Percentiles rank a stretch among this genome's conserved stretches.
phyloP scores from a whole-genome alignment of 2,888 invertebrate genomes.

The Colostygia pectinataria region DNA sequence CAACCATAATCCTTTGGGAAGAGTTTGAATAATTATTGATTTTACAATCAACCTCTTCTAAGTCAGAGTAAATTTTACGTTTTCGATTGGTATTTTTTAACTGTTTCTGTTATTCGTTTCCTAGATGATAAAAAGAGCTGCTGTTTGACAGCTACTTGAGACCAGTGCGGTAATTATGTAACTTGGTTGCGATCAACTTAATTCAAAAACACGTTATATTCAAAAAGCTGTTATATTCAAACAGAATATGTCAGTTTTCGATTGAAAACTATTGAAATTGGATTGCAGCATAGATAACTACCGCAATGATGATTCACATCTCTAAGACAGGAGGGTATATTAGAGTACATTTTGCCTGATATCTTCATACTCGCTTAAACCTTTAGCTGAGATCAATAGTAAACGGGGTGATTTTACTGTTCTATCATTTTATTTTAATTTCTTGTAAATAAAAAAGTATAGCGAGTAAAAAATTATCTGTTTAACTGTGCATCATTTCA shows the following conservation, averaged over 20 bases:
- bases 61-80: too few species aligned
- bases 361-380: slow-evolving; percentile 35
- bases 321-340: slow-evolving; percentile 7
- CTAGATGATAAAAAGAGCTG: background rate
- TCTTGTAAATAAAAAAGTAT: slow-evolving; percentile 80
- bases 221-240: too few species aligned
- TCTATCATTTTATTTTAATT: slow-evolving; percentile 57
- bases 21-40: too few species aligned
- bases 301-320: background rate
- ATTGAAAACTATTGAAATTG: too few species aligned
- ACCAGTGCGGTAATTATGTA: too few species aligned
- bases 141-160: slow-evolving; percentile 1
- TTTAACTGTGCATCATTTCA: slow-evolving; percentile 90
- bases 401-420: slow-evolving; percentile 34
- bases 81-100: background rate
- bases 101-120: background rate
- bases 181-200: too few species aligned
- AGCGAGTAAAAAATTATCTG: slow-evolving; percentile 87
- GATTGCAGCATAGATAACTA: too few species aligned
- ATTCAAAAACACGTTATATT: too few species aligned
- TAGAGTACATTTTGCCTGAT: slow-evolving; percentile 29
- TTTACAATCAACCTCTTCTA: too few species aligned
- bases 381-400: slow-evolving; percentile 29
- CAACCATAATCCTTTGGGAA: too few species aligned
- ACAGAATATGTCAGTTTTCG: too few species aligned